A percentile compares a stretch with the other conserved stretches of the same genome.
These are phyloP conservation scores for Sternarchorhynchus goeldii DNA, from an alignment of 2,797 vertebrate species.

Conservation along the genomic window DNA sequence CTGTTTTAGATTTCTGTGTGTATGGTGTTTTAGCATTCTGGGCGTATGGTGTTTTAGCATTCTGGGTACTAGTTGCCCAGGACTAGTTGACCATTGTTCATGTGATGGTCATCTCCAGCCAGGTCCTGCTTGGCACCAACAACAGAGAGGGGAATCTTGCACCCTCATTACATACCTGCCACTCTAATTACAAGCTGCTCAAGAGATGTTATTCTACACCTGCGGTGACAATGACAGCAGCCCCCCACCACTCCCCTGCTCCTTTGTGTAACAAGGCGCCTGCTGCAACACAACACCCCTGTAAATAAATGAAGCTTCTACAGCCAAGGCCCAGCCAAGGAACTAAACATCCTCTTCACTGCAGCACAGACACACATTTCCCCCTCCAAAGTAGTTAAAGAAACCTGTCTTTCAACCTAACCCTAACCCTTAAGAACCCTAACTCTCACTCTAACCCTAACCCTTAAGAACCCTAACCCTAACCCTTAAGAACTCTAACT, in stretches of 20 bases:
- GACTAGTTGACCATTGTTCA: not conserved
- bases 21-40: no score
- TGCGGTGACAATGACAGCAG: constrained; percentile 77
- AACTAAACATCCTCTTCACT: constrained; percentile 56
- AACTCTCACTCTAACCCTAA: no score
- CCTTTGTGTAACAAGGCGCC: constrained; percentile 66
- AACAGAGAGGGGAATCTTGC: constrained; percentile 78
- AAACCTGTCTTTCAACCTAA: not conserved
- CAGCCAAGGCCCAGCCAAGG: constrained; percentile 52
- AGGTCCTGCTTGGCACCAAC: constrained; percentile 75
- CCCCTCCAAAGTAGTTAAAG: constrained; percentile 1
- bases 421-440: no score
- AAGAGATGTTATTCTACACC: constrained; percentile 84
- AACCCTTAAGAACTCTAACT: no score
- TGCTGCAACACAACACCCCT: constrained; percentile 73
- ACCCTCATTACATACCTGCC: constrained; percentile 85
- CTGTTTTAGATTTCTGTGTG: no score
- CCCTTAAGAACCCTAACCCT: no score
- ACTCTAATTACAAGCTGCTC: constrained; percentile 86
- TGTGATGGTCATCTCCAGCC: constrained; percentile 60
- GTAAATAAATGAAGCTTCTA: constrained; percentile 75
- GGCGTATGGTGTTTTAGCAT: no score
- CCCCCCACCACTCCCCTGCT: constrained; percentile 69
- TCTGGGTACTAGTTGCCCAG: not conserved
- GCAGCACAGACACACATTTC: constrained; percentile 33